Evolutionary conservation across 2,113 vertebrate species (phyloP).

Genomic region (Podarcis muralis): DNA sequence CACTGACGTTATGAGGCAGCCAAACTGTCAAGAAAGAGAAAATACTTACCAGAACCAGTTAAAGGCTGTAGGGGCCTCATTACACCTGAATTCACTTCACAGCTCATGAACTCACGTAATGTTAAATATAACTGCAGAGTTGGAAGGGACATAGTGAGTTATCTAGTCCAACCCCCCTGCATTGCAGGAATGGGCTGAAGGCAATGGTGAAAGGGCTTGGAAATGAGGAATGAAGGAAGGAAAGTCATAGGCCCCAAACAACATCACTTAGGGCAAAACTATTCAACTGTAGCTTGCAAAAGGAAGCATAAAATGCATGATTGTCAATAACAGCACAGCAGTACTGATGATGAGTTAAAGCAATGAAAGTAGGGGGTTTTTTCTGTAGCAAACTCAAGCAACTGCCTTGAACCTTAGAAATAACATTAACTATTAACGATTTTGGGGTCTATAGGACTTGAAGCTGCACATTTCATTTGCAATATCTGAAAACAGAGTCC

Average conservation of each 20-base stretch:
- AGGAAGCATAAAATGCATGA: not conserved
- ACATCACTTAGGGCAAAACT: no score
- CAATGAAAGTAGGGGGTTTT: accelerated
- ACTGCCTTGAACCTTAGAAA: not conserved
- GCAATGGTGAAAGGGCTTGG: not conserved
- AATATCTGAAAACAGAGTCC: not conserved
- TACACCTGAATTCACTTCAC: not conserved
- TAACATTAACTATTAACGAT: not conserved
- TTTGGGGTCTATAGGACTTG: no score
- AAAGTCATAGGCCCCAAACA: not conserved
- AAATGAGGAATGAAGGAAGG: not conserved
- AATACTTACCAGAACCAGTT: not conserved
- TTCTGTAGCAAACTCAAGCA: not conserved
- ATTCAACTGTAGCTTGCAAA: not conserved
- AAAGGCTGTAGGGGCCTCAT: not conserved
- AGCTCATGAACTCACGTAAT: not conserved
- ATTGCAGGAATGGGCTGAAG: not conserved
- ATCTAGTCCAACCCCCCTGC: no score
- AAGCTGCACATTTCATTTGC: not conserved
- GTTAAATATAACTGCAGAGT: not conserved
- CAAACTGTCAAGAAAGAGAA: not conserved
- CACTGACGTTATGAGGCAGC: no score
- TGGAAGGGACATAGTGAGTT: no score
- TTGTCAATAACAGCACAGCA: not conserved
- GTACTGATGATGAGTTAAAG: no score